Evolutionary conservation across 2,113 vertebrate species (phyloP).

Genomic region (Pavo muticus): DNA sequence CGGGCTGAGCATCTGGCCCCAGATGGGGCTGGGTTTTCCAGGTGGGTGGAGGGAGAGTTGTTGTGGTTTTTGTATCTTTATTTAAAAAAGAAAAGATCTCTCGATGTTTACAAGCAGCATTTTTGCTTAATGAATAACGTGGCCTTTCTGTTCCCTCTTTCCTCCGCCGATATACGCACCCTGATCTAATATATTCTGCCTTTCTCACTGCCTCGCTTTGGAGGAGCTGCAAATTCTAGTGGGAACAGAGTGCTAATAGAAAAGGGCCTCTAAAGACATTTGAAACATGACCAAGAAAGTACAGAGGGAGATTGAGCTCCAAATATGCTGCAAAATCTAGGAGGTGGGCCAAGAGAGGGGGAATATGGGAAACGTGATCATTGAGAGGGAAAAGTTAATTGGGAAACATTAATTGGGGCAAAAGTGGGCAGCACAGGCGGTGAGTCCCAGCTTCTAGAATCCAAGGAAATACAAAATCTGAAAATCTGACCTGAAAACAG

Average conservation of each 20-base stretch:
- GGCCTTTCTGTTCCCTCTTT: neutral
- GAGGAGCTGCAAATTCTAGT: conserved; percentile 50
- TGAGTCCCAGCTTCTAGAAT: neutral
- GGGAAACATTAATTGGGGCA: conserved; percentile 26
- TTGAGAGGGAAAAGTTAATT: conserved; percentile 15
- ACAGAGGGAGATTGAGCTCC: conserved; percentile 44
- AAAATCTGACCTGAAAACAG: rapidly evolving
- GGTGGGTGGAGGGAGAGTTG: neutral
- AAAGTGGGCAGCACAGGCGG: neutral
- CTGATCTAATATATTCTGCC: conserved; percentile 28
- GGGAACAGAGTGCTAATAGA: conserved; percentile 56
- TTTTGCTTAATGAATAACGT: conserved; percentile 29
- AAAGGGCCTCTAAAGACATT: conserved; percentile 49
- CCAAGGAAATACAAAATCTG: neutral
- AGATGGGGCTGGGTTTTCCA: neutral
- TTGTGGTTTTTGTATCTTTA: neutral
- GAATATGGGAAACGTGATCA: neutral
- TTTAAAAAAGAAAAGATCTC: neutral
- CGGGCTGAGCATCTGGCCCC: rapidly evolving
- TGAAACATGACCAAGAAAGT: conserved; percentile 58
- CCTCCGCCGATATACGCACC: neutral
- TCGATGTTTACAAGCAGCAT: neutral
- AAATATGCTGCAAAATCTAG: conserved; percentile 47
- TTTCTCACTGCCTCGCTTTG: conserved; percentile 38
- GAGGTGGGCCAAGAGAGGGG: conserved; percentile 39